Evolutionary conservation across 1,140 invertebrate species (phyloP), one percentile per base, ranked within the genome.

Genomic region (Drosophila insularis): DNA sequence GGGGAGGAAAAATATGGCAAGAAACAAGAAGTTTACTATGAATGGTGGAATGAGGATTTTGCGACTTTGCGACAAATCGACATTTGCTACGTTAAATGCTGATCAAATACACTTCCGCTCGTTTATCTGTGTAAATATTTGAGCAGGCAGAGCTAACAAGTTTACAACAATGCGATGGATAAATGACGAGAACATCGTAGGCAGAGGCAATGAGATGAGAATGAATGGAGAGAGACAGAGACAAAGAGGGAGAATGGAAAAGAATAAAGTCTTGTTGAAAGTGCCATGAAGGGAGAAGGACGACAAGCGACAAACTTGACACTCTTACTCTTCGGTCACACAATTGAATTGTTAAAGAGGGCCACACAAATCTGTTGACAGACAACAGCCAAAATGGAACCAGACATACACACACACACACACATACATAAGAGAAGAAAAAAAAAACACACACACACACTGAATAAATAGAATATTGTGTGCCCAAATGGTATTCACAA

Each of bases 71-170:
- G 80, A 78, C 71, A 85, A 86, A 86, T 85, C 81, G 74, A 71
- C 81, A 85, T 85, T 85, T 78, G 81, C 69, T 75, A 78, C 81
- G 70, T 85, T 86, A 78, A 86, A 85, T 81, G 78, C 74, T 86
- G 81, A 86, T 86, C 81, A 86, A 86, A 86, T 77, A 74, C 72
- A 74, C 79, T 80, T 86, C 82, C 80, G 80, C 84, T 87, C 85
- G 85, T 89, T 89, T 89, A 87, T 89, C 82, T 89, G 78, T 66
- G 80, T 71, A 87, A 89, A 89, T 89, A 89, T 87, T 81, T 87
- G 68, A 85, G 76, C 70, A 59, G 80, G 40, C 72, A 40, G 50
- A 60, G 53, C 74, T 82, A 82, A 81, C 80, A 82, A 82, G 79
- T 78, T 79, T 82, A 78, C 71, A 78, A 56, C 54, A 66, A 63